Percentiles rank a stretch among this genome's conserved stretches.
Conservation (phyloP, 2,888 invertebrate species). For the Thymelicus acteon region DNA sequence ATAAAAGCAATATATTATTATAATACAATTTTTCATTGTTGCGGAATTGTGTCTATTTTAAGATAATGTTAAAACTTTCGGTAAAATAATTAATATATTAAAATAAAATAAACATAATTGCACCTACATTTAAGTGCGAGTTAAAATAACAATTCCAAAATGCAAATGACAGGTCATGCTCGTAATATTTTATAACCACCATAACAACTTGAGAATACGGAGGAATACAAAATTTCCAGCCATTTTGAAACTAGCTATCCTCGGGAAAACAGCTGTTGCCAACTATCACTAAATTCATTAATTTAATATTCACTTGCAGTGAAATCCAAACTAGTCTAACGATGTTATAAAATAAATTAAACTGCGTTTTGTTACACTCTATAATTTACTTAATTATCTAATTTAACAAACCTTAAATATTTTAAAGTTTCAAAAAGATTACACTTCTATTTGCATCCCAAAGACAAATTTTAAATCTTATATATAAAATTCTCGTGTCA, state of each 20-base stretch:
- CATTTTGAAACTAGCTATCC: slow-evolving; percentile 32
- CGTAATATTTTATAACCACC: slow-evolving; percentile 24
- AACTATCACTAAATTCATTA: slow-evolving; percentile 36
- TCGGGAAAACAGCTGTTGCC: slow-evolving; percentile 30
- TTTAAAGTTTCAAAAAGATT: too few relatives aligned
- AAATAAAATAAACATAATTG: too few relatives aligned
- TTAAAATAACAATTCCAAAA: slow-evolving; percentile 13
- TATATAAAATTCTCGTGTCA: too few relatives aligned
- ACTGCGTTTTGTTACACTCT: slow-evolving; percentile 42
- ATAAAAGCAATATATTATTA: too few relatives aligned
- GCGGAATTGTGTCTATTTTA: too few relatives aligned
- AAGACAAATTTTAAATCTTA: too few relatives aligned
- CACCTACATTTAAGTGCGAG: not conserved
- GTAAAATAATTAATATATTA: too few relatives aligned
- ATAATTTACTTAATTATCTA: too few relatives aligned
- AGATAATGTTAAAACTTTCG: too few relatives aligned
- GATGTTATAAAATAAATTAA: slow-evolving; percentile 46
- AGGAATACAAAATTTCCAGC: slow-evolving; percentile 17
- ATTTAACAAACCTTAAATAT: too few relatives aligned
- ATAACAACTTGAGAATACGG: slow-evolving; percentile 6
- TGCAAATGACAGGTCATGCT: slow-evolving; percentile 2
- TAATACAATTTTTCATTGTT: too few relatives aligned
- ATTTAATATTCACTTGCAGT: slow-evolving; percentile 30
- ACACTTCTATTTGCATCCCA: too few relatives aligned
- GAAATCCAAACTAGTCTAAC: slow-evolving; percentile 12